Evolutionary conservation across 2,113 vertebrate genomes (phyloP), one percentile per base, ranked within the genome.

Genomic region (Empidonax traillii): DNA sequence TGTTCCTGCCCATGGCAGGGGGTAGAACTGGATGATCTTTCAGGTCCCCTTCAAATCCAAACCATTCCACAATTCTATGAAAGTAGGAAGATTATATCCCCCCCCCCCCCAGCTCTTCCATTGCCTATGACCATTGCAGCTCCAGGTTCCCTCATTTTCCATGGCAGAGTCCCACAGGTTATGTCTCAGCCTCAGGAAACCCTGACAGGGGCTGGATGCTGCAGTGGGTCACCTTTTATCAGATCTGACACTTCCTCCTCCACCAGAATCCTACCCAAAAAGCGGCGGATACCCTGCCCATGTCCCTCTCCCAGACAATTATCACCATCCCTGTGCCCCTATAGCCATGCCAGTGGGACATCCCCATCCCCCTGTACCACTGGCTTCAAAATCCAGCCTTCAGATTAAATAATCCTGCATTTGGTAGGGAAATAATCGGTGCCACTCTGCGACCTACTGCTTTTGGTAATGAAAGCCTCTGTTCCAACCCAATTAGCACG

Each of bases 401-500:
- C 4, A 0, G 56, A 85, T 93, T 85, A 93, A 94, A 80, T 72
- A 85, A 93, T 83, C 46, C 49, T 55, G 37, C 5, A 2, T 81
- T 93, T 35, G 10, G 20, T 24, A 55, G 31, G 21, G 39, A 90
- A 92, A 80, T 93, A 94, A 93, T 90, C 93, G 85, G 39, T 89
- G 59, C 61, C 18, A 6, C 41, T 77, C 47, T 8, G 67, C 8
- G 3, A 80, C 81, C 28, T 94, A 16, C 74, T 91, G 85, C 92
- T 91, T 71, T 94, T 19, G 18, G 66, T 89, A 81, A 93, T 39
- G 35, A 94, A 92, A 87, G 37, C 44, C 52, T 93, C 78, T 88
- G 49, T 91, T 95, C 89, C 87, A 85, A 87, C 91, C 92, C 92
- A 95, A 90, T 96, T 94, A 96, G 51, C 83, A 76, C 6, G 24